A percentile compares a stretch with the other conserved stretches of the same genome.
Conservation (phyloP, 1,140 invertebrate genomes). For the Drosophila azteca region DNA sequence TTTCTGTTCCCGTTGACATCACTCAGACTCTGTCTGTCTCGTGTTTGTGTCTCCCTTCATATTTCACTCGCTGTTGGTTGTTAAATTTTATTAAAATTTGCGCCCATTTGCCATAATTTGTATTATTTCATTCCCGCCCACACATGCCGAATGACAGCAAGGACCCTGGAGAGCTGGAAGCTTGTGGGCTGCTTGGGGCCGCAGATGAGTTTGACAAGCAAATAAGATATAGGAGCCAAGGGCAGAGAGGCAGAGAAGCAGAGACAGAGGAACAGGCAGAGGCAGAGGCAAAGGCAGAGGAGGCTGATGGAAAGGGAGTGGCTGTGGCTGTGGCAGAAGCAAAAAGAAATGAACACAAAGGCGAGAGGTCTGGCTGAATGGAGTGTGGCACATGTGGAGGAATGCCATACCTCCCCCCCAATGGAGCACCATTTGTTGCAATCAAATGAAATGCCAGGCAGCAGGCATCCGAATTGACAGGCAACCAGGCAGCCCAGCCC, state of each 20-base stretch:
- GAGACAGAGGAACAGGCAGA: slow-evolving; percentile 43
- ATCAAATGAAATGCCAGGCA: slow-evolving; percentile 68
- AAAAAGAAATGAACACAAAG: slow-evolving; percentile 35
- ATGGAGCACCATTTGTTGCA: slow-evolving; percentile 66
- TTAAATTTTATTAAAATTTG: slow-evolving; percentile 82
- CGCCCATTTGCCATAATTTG: slow-evolving; percentile 81
- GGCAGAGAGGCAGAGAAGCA: slow-evolving; percentile 23
- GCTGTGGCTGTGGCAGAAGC: neutral
- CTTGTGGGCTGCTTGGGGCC: slow-evolving; percentile 21
- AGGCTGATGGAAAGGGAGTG: slow-evolving; percentile 10
- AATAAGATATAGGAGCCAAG: slow-evolving; percentile 49
- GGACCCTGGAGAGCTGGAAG: slow-evolving; percentile 1
- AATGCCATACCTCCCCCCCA: neutral
- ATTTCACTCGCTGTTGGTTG: slow-evolving; percentile 59
- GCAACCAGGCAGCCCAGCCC: slow-evolving; percentile 19
- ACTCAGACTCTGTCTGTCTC: slow-evolving; percentile 25
- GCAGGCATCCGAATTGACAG: slow-evolving; percentile 50
- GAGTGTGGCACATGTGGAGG: neutral
- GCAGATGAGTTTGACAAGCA: slow-evolving; percentile 77
- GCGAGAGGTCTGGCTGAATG: slow-evolving; percentile 7
- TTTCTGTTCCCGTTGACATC: slow-evolving; percentile 71
- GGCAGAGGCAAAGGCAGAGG: slow-evolving; percentile 3
- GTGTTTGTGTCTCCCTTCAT: slow-evolving; percentile 8
- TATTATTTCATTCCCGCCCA: slow-evolving; percentile 56
- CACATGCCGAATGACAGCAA: slow-evolving; percentile 58